phyloP scores from a whole-genome alignment of 2,113 vertebrate species.

The Xyliphius kryptos region DNA sequence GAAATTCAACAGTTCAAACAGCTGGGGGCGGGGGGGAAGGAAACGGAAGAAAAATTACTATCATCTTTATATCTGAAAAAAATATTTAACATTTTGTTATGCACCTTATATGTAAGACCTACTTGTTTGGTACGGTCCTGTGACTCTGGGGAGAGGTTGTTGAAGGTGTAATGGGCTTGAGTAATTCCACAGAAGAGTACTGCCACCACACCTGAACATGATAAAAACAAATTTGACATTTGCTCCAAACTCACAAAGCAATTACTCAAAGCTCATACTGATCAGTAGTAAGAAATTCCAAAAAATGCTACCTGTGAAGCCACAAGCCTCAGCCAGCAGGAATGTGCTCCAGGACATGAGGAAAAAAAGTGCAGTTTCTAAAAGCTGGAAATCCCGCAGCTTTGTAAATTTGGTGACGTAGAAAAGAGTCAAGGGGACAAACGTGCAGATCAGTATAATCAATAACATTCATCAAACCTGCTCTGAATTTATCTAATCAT shows the following conservation, averaged over 20 bases:
- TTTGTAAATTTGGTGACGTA: conserved; percentile 98
- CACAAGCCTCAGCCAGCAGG: conserved; percentile 91
- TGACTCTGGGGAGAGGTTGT: conserved; percentile 94
- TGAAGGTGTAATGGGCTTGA: conserved; percentile 96
- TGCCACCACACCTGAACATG: conserved; percentile 82
- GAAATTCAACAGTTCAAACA: conserved; percentile 97
- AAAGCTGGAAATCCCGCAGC: conserved; percentile 84
- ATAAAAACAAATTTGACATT: conserved; percentile 7
- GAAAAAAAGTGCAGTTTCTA: conserved; percentile 92
- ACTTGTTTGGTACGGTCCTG: conserved; percentile 95
- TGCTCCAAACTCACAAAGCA: no score
- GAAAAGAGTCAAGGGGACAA: conserved; percentile 38
- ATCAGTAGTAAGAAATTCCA: no score
- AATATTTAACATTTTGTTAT: no score
- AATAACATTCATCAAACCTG: no score
- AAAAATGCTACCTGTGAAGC: conserved; percentile 88
- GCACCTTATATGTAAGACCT: no score
- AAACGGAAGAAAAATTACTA: not conserved
- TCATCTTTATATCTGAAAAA: no score
- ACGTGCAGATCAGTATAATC: no score
- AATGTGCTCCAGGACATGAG: conserved; percentile 63
- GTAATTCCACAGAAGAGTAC: conserved; percentile 97
- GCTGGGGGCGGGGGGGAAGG: conserved; percentile 65
- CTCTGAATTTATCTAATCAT: no score
- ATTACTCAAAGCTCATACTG: no score